Conservation (phyloP, 2,888 invertebrate species). For the Merodon equestris region DNA sequence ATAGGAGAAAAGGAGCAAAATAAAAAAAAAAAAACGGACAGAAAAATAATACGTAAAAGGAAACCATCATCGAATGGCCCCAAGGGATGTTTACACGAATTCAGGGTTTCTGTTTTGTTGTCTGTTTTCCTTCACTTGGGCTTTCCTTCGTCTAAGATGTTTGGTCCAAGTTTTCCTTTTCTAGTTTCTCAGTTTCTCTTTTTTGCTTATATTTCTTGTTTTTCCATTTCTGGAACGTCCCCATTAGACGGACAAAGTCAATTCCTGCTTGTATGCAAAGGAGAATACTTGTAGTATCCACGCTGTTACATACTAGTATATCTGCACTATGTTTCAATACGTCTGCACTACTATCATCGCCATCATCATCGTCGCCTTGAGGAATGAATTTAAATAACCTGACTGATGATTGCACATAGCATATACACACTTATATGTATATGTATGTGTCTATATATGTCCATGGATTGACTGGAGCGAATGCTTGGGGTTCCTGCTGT, state of each 20-base stretch:
- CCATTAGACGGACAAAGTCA: conserved; percentile 60
- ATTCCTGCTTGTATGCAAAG: conserved; percentile 29
- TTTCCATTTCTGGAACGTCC: conserved; percentile 30
- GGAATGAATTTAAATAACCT: conserved; percentile 62
- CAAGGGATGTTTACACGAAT: conserved; percentile 59
- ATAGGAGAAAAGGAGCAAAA: neutral
- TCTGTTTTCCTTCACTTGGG: neutral
- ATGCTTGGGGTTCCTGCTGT: neutral
- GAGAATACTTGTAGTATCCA: neutral
- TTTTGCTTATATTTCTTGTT: conserved; percentile 11
- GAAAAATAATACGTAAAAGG: conserved; percentile 12
- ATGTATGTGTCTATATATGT: too few relatives aligned
- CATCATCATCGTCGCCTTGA: conserved; percentile 37
- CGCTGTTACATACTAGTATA: too few relatives aligned
- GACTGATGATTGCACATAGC: conserved; percentile 51
- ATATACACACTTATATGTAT: neutral
- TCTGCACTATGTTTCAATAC: neutral
- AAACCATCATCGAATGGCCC: conserved; percentile 58
- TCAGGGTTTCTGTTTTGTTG: conserved; percentile 6
- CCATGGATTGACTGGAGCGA: too few relatives aligned
- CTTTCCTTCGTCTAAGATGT: conserved; percentile 1
- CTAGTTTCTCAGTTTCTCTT: neutral
- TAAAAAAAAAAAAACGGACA: conserved; percentile 9
- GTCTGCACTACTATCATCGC: conserved; percentile 41
- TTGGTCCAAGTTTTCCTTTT: conserved; percentile 12